Percentiles rank a stretch among this genome's conserved stretches.
Evolutionary conservation across 92 coral and sea anemone genomes (phyloP).

Genomic region (Meandrina meandrites): DNA sequence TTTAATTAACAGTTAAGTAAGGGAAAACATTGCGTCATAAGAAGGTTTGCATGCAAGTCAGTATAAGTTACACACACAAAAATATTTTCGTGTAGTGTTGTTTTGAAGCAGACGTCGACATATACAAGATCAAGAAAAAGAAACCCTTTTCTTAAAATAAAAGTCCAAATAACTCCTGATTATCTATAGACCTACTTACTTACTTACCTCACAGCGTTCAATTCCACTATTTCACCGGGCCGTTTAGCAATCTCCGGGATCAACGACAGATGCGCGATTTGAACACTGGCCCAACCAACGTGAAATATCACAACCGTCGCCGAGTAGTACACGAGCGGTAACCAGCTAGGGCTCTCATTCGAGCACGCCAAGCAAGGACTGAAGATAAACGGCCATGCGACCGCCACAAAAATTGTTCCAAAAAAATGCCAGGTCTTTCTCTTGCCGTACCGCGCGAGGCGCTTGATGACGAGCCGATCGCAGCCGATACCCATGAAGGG

Average conservation of each 20-base stretch:
- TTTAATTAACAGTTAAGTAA: neutral
- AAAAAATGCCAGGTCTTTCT: constrained; percentile 72
- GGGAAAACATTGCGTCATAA: neutral
- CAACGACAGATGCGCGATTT: constrained; percentile 72
- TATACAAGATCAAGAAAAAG: neutral
- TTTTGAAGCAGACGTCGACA: neutral
- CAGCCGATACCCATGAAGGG: constrained; percentile 78
- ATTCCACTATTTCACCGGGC: constrained; percentile 62
- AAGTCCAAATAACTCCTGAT: neutral
- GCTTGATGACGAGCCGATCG: constrained; percentile 54
- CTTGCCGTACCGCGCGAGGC: constrained; percentile 61
- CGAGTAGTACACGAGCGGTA: constrained; percentile 61
- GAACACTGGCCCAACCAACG: constrained; percentile 76
- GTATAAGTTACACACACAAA: no score
- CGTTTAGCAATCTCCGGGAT: constrained; percentile 71
- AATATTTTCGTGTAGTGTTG: neutral
- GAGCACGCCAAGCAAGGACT: constrained; percentile 73
- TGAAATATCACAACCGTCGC: constrained; percentile 62
- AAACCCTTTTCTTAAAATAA: neutral
- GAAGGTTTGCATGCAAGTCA: no score
- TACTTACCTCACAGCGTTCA: constrained; percentile 74
- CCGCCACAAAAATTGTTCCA: constrained; percentile 66
- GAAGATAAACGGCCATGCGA: constrained; percentile 77
- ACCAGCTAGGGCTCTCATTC: constrained; percentile 53
- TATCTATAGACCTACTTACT: no score